These are phyloP conservation scores for Agraylea sexmaculata DNA, from an alignment of 1,140 invertebrate species.

Conservation along the genomic window DNA sequence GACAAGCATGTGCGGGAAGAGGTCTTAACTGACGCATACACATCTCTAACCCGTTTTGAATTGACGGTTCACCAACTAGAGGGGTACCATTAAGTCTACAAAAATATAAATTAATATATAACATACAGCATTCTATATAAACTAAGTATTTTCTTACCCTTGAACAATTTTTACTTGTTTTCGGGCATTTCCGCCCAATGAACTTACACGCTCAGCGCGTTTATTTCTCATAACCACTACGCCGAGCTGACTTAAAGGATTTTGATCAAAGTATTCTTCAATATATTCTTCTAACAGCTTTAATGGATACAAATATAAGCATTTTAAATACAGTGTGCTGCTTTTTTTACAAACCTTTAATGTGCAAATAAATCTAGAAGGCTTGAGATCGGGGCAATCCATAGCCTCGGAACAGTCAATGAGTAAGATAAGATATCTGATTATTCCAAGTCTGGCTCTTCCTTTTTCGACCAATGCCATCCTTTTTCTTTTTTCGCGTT, in stretches of 20 bases:
- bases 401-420: slow-evolving; percentile 90
- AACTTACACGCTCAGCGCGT: slow-evolving; percentile 82
- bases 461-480: slow-evolving; percentile 59
- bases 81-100: slow-evolving; percentile 44
- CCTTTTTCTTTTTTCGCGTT: slow-evolving; percentile 69
- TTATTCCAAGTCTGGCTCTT: slow-evolving; percentile 83
- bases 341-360: slow-evolving; percentile 54
- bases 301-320: slow-evolving; percentile 2
- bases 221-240: slow-evolving; percentile 87
- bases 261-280: slow-evolving; percentile 96
- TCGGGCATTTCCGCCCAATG: slow-evolving; percentile 74
- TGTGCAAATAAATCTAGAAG: slow-evolving; percentile 80
- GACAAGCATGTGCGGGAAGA: slow-evolving; percentile 84
- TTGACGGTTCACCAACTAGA: slow-evolving; percentile 77
- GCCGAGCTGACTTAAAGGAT: slow-evolving; percentile 95
- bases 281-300: slow-evolving; percentile 88
- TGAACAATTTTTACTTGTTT: slow-evolving; percentile 63
- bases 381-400: slow-evolving; percentile 89
- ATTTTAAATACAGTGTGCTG: background rate
- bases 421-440: slow-evolving; percentile 86
- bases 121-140: background rate
- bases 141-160: slow-evolving; percentile 27
- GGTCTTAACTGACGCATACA: slow-evolving; percentile 76
- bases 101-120: slow-evolving; percentile 1
- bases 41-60: slow-evolving; percentile 89